Percentiles rank a stretch among this genome's conserved stretches.
Evolutionary conservation across 2,888 invertebrate genomes (phyloP).

Genomic region (Molanna angustata): DNA sequence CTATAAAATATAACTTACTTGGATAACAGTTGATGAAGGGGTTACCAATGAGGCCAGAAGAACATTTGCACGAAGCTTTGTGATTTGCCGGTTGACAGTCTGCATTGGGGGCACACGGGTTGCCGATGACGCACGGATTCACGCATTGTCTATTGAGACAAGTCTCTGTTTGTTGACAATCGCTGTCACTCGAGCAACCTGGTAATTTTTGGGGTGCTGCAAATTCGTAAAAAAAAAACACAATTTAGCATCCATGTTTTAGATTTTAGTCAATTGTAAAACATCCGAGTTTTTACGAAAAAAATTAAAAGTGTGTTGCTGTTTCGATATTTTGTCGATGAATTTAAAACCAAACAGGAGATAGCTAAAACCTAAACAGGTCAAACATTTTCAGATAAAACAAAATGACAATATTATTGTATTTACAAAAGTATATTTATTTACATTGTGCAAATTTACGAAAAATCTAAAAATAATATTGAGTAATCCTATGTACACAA

Average conservation of each 20-base stretch:
- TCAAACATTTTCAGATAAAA: too few species aligned
- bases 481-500: neutral
- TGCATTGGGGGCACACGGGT: slow-evolving; percentile 75
- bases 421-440: too few species aligned
- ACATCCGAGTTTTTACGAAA: too few species aligned
- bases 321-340: too few species aligned
- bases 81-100: slow-evolving; percentile 75
- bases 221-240: slow-evolving; percentile 4
- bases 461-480: slow-evolving; percentile 1
- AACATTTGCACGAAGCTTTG: slow-evolving; percentile 74
- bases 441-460: slow-evolving; percentile 1
- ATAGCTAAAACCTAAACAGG: too few species aligned
- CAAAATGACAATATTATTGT: too few species aligned
- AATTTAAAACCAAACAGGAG: too few species aligned
- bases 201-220: slow-evolving; percentile 46
- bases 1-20: slow-evolving; percentile 36
- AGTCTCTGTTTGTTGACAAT: slow-evolving; percentile 69
- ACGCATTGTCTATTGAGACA: slow-evolving; percentile 72
- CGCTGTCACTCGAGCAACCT: slow-evolving; percentile 68
- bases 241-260: too few species aligned
- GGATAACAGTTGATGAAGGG: slow-evolving; percentile 76
- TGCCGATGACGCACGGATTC: slow-evolving; percentile 68
- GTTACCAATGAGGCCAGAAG: slow-evolving; percentile 71
- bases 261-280: neutral
- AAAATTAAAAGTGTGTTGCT: slow-evolving; percentile 30